Evolutionary conservation across 2,888 invertebrate genomes (phyloP).

Genomic region (Eupeodes latifasciatus): DNA sequence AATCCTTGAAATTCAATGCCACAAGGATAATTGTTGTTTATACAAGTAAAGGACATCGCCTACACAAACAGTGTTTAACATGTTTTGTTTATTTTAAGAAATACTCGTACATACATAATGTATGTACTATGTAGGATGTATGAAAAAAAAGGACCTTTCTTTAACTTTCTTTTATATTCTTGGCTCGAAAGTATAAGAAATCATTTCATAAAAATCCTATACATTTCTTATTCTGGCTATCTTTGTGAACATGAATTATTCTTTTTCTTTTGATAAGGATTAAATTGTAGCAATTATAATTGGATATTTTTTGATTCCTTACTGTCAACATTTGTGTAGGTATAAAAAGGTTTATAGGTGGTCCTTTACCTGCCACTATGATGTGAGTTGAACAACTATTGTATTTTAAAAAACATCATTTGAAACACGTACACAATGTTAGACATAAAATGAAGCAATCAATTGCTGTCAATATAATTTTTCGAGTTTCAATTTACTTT

Average conservation of each 20-base stretch:
- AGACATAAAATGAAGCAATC: too few species aligned
- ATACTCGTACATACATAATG: neutral
- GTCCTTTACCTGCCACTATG: neutral
- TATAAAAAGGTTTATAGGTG: neutral
- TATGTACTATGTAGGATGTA: too few species aligned
- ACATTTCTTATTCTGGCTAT: neutral
- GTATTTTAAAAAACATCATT: too few species aligned
- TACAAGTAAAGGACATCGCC: constrained; percentile 70
- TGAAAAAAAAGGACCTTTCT: constrained; percentile 1
- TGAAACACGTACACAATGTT: too few species aligned
- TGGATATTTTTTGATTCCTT: constrained; percentile 26
- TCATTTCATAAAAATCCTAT: neutral
- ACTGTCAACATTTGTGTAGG: neutral
- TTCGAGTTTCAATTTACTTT: too few species aligned
- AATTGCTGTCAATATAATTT: too few species aligned
- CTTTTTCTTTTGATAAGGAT: constrained; percentile 24
- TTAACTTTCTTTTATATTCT: constrained; percentile 23
- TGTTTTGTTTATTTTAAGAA: constrained; percentile 57
- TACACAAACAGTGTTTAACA: constrained; percentile 69
- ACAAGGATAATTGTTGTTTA: constrained; percentile 76
- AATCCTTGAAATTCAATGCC: constrained; percentile 69
- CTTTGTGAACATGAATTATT: constrained; percentile 14
- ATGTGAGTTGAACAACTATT: too few species aligned
- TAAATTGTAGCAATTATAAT: constrained; percentile 39
- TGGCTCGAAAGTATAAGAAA: neutral